phyloP scores from a whole-genome alignment of 2,888 invertebrate species.

The Carterocephalus palaemon region DNA sequence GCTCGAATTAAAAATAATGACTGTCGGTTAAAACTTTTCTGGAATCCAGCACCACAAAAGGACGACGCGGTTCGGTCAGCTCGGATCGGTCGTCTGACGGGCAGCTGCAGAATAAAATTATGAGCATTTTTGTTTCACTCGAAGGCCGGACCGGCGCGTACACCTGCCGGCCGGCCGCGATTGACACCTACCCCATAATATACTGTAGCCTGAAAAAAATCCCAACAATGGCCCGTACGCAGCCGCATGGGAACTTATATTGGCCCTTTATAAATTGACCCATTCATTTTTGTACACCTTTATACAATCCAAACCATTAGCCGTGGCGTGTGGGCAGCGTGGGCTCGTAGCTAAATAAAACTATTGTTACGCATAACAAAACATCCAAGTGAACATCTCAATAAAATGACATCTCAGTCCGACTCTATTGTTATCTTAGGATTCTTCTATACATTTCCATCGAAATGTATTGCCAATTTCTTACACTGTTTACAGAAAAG shows the following conservation, averaged over 20 bases:
- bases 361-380: constrained; percentile 74
- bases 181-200: constrained; percentile 77
- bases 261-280: constrained; percentile 67
- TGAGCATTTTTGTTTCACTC: constrained; percentile 70
- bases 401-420: constrained; percentile 62
- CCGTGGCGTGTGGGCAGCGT: constrained; percentile 75
- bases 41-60: constrained; percentile 66
- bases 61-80: constrained; percentile 48
- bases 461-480: constrained; percentile 76
- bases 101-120: constrained; percentile 77
- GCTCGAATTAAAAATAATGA: constrained; percentile 63
- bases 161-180: constrained; percentile 71
- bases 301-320: constrained; percentile 75
- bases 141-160: constrained; percentile 42
- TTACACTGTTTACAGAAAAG: constrained; percentile 72
- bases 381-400: constrained; percentile 75
- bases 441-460: constrained; percentile 58
- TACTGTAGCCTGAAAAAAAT: constrained; percentile 60
- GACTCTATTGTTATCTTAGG: constrained; percentile 46
- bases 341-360: constrained; percentile 75
- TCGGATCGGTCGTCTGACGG: constrained; percentile 68
- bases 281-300: constrained; percentile 73
- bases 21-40: constrained; percentile 56
- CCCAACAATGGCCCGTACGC: constrained; percentile 67
- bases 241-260: constrained; percentile 76